Percentiles rank a stretch among this genome's conserved stretches.
Conservation (phyloP, 2,888 invertebrate species). For the Drosophila fungiperda region DNA sequence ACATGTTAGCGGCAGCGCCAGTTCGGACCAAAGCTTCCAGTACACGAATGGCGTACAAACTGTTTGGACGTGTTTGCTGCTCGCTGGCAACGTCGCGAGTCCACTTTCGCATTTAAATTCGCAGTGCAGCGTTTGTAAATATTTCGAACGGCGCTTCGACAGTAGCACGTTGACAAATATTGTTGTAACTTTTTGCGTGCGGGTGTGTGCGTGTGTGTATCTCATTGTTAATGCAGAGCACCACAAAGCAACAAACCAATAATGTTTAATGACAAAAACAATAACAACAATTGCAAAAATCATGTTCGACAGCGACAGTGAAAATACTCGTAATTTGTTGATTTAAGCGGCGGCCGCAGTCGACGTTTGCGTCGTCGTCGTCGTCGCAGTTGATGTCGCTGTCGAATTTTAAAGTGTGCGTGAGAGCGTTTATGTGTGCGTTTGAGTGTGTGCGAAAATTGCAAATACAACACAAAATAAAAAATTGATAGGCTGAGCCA, state of each 20-base stretch:
- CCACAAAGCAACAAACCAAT: conserved; percentile 49
- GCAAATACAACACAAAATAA: conserved; percentile 41
- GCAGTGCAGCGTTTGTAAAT: conserved; percentile 55
- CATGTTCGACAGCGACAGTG: conserved; percentile 50
- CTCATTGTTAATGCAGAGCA: conserved; percentile 29
- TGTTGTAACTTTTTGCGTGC: conserved; percentile 21
- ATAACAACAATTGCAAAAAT: conserved; percentile 38
- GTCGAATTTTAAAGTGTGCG: conserved; percentile 43
- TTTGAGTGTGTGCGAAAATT: conserved; percentile 46
- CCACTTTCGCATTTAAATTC: conserved; percentile 55
- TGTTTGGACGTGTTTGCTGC: conserved; percentile 75
- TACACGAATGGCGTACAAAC: conserved; percentile 76
- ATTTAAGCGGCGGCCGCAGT: conserved; percentile 53
- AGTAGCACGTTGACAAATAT: conserved; percentile 28
- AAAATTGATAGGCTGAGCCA: conserved; percentile 61
- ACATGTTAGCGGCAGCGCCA: conserved; percentile 48
- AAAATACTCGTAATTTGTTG: conserved; percentile 60
- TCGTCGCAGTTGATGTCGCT: conserved; percentile 38
- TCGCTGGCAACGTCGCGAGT: conserved; percentile 62
- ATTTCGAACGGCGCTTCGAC: conserved; percentile 48
- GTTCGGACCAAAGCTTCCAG: conserved; percentile 66
- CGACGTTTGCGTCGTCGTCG: conserved; percentile 47
- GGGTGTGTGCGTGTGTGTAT: conserved; percentile 23
- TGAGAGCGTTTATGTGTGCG: conserved; percentile 11
- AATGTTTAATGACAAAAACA: conserved; percentile 25